Percentiles rank a stretch among this genome's conserved stretches.
Conservation (phyloP, 2,113 vertebrate species). For the Tiliqua scincoides region DNA sequence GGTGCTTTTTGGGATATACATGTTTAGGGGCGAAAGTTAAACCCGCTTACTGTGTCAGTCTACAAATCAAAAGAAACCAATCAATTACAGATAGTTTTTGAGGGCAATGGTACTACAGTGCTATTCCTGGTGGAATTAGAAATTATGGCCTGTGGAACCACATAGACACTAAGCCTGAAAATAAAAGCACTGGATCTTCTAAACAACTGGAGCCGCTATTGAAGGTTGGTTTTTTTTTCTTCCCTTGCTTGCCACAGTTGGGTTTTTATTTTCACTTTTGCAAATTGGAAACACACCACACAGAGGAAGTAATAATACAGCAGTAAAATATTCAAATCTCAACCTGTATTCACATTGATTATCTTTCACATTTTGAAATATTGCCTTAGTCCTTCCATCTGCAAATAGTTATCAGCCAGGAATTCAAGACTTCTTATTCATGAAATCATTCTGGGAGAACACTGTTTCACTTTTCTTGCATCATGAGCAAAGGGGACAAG, state of each 20-base stretch:
- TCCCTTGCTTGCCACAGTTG: conserved; percentile 20
- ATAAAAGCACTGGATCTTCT: conserved; percentile 73
- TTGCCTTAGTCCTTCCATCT: conserved; percentile 68
- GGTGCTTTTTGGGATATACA: conserved; percentile 53
- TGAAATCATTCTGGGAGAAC: conserved; percentile 57
- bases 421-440: conserved; percentile 58
- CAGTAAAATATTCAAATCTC: conserved; percentile 68
- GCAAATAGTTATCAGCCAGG: conserved; percentile 69
- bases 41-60: conserved; percentile 61
- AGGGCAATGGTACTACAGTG: conserved; percentile 48
- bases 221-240: conserved; percentile 17
- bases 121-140: conserved; percentile 68
- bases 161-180: conserved; percentile 69
- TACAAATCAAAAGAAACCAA: conserved; percentile 76
- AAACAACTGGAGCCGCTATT: conserved; percentile 65
- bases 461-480: conserved; percentile 49
- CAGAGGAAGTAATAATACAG: conserved; percentile 71
- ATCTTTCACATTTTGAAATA: conserved; percentile 74
- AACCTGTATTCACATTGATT: conserved; percentile 73
- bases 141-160: conserved; percentile 73
- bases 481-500: conserved; percentile 36
- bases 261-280: conserved; percentile 70
- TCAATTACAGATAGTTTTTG: conserved; percentile 64
- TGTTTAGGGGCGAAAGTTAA: conserved; percentile 60
- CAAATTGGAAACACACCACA: conserved; percentile 73